Percentiles rank a stretch among this genome's conserved stretches.
Conservation (phyloP, 2,888 invertebrate genomes). For the Andrena marginata region DNA sequence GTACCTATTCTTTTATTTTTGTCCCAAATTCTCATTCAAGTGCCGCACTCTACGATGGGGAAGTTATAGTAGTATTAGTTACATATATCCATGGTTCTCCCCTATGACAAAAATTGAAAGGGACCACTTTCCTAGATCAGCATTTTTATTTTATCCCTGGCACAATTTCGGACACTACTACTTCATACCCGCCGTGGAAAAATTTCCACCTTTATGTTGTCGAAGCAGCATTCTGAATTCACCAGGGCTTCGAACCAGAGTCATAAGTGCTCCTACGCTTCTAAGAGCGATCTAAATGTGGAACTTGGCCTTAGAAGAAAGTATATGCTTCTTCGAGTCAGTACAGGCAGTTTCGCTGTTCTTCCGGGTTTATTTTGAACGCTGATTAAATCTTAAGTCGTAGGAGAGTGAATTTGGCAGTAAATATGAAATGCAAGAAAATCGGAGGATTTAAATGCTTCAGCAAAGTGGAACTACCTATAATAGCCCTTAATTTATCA, state of each 20-base stretch:
- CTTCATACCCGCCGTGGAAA: no score
- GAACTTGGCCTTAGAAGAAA: not conserved
- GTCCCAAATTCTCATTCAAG: no score
- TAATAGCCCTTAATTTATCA: not conserved
- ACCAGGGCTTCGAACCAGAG: not conserved
- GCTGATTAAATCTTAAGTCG: constrained; percentile 6
- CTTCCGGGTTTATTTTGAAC: constrained; percentile 16
- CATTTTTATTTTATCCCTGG: no score
- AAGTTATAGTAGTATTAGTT: no score
- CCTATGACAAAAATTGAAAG: no score
- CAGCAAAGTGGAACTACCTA: not conserved
- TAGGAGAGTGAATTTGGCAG: not conserved
- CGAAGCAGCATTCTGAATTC: not conserved
- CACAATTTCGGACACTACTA: no score
- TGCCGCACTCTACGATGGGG: no score
- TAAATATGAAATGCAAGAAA: not conserved
- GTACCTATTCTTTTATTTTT: no score
- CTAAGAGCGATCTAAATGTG: not conserved
- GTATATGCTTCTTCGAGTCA: constrained; percentile 4
- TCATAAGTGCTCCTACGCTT: not conserved
- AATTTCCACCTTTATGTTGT: not conserved
- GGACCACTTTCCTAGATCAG: no score
- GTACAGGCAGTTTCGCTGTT: not conserved
- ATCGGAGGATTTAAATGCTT: not conserved
- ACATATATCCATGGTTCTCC: no score